These are phyloP conservation scores for Seriola rivoliana DNA, from an alignment of 2,113 vertebrate genomes.

Conservation along the genomic window DNA sequence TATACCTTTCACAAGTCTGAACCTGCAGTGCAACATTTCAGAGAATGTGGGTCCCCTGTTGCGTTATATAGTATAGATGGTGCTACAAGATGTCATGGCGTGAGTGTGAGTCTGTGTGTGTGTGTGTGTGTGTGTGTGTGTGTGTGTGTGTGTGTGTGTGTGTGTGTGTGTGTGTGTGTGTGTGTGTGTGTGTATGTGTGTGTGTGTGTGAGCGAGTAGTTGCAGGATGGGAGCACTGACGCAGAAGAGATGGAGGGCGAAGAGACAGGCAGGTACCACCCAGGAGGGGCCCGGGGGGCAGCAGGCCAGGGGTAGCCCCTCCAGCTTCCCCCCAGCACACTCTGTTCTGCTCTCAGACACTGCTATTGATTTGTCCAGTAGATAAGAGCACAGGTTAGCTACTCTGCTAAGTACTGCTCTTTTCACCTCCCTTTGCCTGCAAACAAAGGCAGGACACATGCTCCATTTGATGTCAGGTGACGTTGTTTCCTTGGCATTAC, in stretches of 20 bases:
- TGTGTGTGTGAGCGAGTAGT: conserved; percentile 55
- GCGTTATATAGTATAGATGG: conserved; percentile 36
- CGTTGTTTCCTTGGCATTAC: conserved; percentile 35
- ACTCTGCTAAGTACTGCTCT: conserved; percentile 88
- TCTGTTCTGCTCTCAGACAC: conserved; percentile 88
- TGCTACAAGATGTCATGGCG: conserved; percentile 39
- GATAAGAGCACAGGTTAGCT: conserved; percentile 88
- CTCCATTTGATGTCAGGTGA: conserved; percentile 61
- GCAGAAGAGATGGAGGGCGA: conserved; percentile 84
- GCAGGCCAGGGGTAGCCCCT: conserved; percentile 87
- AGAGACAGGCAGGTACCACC: conserved; percentile 81
- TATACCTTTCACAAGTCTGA: conserved; percentile 28
- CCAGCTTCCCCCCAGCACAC: conserved; percentile 68
- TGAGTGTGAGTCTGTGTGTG: conserved; percentile 5
- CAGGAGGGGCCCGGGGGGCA: conserved; percentile 80
- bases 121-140: not conserved
- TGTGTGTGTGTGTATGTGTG: conserved; percentile 11
- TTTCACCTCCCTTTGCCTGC: conserved; percentile 78
- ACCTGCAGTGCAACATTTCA: conserved; percentile 30
- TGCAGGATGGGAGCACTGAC: conserved; percentile 81
- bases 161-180: conserved; percentile 31
- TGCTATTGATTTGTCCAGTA: conserved; percentile 92
- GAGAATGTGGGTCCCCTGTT: conserved; percentile 31
- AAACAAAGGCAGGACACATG: conserved; percentile 69
- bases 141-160: conserved; percentile 13